These are phyloP conservation scores for Megaustenia siamemsis DNA, from an alignment of 2,888 invertebrate species.

Conservation along the genomic window DNA sequence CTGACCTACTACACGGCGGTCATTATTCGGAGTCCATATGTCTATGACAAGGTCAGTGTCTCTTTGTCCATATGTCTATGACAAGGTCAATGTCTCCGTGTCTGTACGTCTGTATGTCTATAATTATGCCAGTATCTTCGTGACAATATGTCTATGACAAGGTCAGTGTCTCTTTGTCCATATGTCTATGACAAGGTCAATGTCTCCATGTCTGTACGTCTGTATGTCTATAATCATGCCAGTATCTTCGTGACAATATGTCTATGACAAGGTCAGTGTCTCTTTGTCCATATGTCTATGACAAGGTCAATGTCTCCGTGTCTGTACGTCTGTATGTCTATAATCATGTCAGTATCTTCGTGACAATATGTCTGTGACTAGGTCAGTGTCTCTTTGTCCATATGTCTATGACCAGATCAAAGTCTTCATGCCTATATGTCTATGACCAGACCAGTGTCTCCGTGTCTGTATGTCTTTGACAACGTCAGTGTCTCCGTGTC, in stretches of 20 bases:
- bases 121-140: not conserved
- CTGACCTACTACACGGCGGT: constrained; percentile 6
- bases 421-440: too few species aligned
- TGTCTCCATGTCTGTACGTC: not conserved
- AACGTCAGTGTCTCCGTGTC: too few species aligned
- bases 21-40: not conserved
- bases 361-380: not conserved
- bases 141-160: not conserved
- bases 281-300: not conserved
- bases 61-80: constrained; percentile 7
- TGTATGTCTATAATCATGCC: too few species aligned
- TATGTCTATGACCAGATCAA: not conserved
- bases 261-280: too few species aligned
- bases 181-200: not conserved
- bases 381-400: too few species aligned
- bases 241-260: not conserved
- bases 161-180: not conserved
- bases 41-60: constrained; percentile 24
- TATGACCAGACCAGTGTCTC: too few species aligned
- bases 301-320: not conserved
- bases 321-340: too few species aligned
- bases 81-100: not conserved
- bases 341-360: not conserved
- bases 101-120: not conserved
- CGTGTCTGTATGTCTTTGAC: too few species aligned